Evolutionary conservation across 2,797 vertebrate species (phyloP), one percentile per base, ranked within the genome.

Genomic region (Uromys caudimaculatus): DNA sequence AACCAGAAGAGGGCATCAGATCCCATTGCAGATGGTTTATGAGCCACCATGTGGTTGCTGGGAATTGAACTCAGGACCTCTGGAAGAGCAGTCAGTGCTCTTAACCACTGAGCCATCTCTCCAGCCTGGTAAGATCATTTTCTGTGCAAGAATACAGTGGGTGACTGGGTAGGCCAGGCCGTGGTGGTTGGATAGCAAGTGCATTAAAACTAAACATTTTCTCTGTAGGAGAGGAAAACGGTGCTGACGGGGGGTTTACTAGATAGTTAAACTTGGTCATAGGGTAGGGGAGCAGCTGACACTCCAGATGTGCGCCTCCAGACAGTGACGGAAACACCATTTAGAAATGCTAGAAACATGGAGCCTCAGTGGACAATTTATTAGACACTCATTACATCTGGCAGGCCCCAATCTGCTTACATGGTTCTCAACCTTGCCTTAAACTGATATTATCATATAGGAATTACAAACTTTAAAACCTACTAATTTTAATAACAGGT

Each of bases 131-230:
- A n/a, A n/a, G n/a, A 11, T 41, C 13, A 14, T 23, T 58, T 32
- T 79, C 16, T 81, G 60, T 75, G 6, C 1, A 29, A 54, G 76
- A 16, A 62, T 10, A 24, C 16, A 93, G 3, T 54, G 71, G 47
- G 11, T 27, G 75, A 54, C 16, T 32, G 41, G 62, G 13, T 4
- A n/a, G 44, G 19, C 24, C 44, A 82, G 60, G 35, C 47, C 1
- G 0, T 62, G 44, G 85, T 62, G 50, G 23, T 35, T 38, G 35
- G 52, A 85, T 17, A 75, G 88, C 12, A 12, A 78, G 60, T n/a
- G 24, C 19, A 38, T 71, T 76, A 64, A 89, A 71, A 93, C 21
- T 76, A 95, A 94, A 93, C 79, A 27, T 82, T 85, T 47, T 90
- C 58, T 73, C 32, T 54, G 16, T 62, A 44, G 19, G 64, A 21